Percentiles rank a stretch among this genome's conserved stretches.
phyloP scores from a whole-genome alignment of 1,140 invertebrate genomes.

The Lethocerus indicus region DNA sequence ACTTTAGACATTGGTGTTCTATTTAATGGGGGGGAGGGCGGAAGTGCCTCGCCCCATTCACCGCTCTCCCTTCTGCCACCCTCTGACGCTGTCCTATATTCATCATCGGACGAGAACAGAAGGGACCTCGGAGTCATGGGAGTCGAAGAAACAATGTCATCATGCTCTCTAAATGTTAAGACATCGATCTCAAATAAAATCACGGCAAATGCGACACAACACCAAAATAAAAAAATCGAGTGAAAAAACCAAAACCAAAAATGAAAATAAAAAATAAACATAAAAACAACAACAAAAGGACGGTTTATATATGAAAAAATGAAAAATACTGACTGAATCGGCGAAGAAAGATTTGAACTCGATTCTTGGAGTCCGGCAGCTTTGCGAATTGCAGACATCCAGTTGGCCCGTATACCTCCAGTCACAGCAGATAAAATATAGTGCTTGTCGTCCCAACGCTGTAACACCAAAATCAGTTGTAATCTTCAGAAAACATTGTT shows the following conservation, averaged over 20 bases:
- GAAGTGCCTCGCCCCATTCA: slow-evolving; percentile 33
- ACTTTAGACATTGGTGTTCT: slow-evolving; percentile 55
- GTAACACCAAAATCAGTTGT: no score
- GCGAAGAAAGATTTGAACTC: slow-evolving; percentile 17
- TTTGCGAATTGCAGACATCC: slow-evolving; percentile 72
- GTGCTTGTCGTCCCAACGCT: slow-evolving; percentile 63
- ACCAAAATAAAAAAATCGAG: neutral
- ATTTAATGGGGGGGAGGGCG: slow-evolving; percentile 53
- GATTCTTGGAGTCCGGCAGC: slow-evolving; percentile 44
- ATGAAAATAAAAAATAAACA: neutral
- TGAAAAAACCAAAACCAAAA: neutral
- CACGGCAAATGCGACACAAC: neutral
- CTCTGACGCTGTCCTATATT: slow-evolving; percentile 68
- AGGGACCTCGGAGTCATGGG: slow-evolving; percentile 14
- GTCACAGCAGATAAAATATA: slow-evolving; percentile 78
- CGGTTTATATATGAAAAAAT: no score
- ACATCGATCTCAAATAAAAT: neutral
- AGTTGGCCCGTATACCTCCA: slow-evolving; percentile 76
- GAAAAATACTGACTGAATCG: slow-evolving; percentile 13
- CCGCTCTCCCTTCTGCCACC: slow-evolving; percentile 28
- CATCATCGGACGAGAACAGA: slow-evolving; percentile 66
- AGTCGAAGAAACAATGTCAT: slow-evolving; percentile 10
- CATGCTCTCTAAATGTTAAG: neutral
- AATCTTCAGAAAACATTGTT: no score
- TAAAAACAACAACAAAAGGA: neutral